phyloP scores from a whole-genome alignment of 2,797 vertebrate species.

The Lepidocolaptes lacrymiger region DNA sequence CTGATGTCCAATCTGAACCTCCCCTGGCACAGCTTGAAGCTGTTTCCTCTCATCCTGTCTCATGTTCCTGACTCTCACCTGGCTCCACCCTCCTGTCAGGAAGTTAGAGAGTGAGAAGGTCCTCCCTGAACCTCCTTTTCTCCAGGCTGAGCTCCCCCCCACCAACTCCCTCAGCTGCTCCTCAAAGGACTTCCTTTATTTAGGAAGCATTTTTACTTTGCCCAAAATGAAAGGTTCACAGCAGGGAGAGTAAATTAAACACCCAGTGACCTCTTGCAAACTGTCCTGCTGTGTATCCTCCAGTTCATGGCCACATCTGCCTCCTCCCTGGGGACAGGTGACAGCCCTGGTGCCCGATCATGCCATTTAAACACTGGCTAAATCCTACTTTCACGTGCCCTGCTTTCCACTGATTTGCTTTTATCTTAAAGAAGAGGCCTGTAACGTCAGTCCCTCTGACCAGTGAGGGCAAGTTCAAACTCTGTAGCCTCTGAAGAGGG shows the following conservation, averaged over 20 bases:
- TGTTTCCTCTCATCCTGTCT: not conserved
- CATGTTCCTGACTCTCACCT: not conserved
- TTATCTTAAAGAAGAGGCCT: not conserved
- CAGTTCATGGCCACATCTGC: rapidly evolving
- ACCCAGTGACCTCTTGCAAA: rapidly evolving
- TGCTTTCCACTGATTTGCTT: not conserved
- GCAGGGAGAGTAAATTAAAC: not conserved
- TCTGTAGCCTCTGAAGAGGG: rapidly evolving
- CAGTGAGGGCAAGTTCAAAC: rapidly evolving
- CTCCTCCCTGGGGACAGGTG: not conserved
- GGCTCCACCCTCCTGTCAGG: not conserved
- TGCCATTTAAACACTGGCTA: not conserved
- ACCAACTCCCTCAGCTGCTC: not conserved
- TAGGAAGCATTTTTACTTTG: not conserved
- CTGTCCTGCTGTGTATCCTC: rapidly evolving
- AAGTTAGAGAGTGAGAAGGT: not conserved
- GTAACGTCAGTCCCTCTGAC: not conserved
- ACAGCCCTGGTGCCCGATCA: not conserved
- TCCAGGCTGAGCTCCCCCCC: not conserved
- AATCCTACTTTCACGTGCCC: not conserved
- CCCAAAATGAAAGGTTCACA: rapidly evolving
- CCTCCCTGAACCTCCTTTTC: too few relatives aligned
- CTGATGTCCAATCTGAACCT: not conserved
- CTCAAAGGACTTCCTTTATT: not conserved
- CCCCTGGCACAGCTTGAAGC: not conserved